phyloP scores from a whole-genome alignment of 64 coral and sea anemone species.

The Actinia tenebrosa region DNA sequence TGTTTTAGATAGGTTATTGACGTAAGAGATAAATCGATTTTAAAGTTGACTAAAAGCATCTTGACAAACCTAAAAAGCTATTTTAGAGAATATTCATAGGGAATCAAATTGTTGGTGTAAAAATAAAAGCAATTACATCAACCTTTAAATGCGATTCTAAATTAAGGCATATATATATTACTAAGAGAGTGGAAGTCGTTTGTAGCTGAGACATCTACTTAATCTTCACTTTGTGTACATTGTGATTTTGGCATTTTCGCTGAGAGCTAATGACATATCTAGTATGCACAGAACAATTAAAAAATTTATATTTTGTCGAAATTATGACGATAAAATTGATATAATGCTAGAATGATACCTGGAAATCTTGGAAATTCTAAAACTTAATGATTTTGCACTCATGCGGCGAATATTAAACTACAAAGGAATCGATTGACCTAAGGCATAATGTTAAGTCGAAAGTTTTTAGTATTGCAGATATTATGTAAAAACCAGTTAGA shows the following conservation, averaged over 20 bases:
- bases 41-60: not conserved
- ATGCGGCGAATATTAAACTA: not conserved
- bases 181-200: not conserved
- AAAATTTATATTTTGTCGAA: not conserved
- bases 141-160: not conserved
- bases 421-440: not conserved
- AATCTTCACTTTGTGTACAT: not conserved
- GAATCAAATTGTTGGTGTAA: not conserved
- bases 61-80: not conserved
- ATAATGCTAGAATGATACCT: not conserved
- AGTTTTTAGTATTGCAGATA: too few species aligned
- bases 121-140: not conserved
- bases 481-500: too few species aligned
- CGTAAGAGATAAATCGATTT: not conserved
- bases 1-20: not conserved
- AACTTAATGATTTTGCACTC: not conserved
- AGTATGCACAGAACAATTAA: not conserved
- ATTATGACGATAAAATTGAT: not conserved
- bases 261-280: not conserved
- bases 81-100: not conserved
- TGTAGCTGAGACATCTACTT: constrained; percentile 8
- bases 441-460: too few species aligned
- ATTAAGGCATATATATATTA: not conserved
- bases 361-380: not conserved
- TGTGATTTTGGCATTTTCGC: not conserved